A percentile compares a stretch with the other conserved stretches of the same genome.
These are phyloP conservation scores for Mythimna albipuncta DNA, from an alignment of 2,888 invertebrate species.

Conservation along the genomic window DNA sequence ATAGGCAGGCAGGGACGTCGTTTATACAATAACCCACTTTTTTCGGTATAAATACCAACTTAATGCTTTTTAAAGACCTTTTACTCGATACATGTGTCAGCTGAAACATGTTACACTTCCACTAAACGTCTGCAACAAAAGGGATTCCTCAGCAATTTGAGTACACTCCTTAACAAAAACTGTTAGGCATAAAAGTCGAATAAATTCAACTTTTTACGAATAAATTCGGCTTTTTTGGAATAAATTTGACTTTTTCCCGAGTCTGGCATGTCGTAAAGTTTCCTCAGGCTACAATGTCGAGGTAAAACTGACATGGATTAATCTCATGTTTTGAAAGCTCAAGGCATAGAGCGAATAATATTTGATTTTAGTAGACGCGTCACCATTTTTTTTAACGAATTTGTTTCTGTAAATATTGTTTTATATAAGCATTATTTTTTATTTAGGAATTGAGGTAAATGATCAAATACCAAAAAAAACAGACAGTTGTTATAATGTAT, in stretches of 20 bases:
- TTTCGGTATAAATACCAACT: neutral
- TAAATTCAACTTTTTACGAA: slow-evolving; percentile 56
- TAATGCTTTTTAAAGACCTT: neutral
- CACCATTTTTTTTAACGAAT: neutral
- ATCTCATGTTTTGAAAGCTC: slow-evolving; percentile 75
- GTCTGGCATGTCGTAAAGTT: slow-evolving; percentile 73
- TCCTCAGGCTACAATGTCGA: slow-evolving; percentile 70
- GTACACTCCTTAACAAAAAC: slow-evolving; percentile 42
- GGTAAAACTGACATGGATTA: slow-evolving; percentile 72
- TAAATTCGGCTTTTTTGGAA: slow-evolving; percentile 52
- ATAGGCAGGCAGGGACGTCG: neutral
- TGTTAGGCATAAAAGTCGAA: slow-evolving; percentile 61
- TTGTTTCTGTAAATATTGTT: no score
- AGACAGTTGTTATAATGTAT: no score
- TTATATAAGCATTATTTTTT: no score
- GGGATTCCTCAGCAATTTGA: slow-evolving; percentile 39
- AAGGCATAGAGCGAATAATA: slow-evolving; percentile 67
- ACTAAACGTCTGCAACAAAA: slow-evolving; percentile 25
- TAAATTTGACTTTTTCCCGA: slow-evolving; percentile 55
- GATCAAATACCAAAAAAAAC: no score
- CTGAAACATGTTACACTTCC: slow-evolving; percentile 23
- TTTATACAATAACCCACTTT: neutral
- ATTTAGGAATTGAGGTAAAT: no score
- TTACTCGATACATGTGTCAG: slow-evolving; percentile 7
- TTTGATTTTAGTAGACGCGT: slow-evolving; percentile 20